Base-by-base conservation (phyloP, 2,888 invertebrate genomes). In the Tryphoninae sp. region DNA sequence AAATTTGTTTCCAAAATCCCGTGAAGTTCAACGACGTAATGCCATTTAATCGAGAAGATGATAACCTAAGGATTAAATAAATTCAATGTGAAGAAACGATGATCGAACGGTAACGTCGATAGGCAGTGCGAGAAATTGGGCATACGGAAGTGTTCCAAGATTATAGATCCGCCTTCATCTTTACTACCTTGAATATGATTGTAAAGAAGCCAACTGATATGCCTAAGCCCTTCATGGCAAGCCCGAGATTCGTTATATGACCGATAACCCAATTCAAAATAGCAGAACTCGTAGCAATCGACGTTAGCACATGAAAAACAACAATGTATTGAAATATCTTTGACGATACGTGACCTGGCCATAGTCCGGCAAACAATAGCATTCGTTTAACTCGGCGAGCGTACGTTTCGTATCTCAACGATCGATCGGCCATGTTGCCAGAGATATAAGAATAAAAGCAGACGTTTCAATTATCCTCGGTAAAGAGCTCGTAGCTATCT, bases 151-250 rank as follows among this genome's bases (percentile, higher is more conserved):
- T 6, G 3, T 33, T 49, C n/a, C n/a, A 1, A 49, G 13, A 8
- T 16, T 58, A 13, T 9, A 13, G 16, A 16, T 16, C n/a, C 6
- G 33, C 19, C n/a, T 33, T 33, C 13, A 13, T 40, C 13, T n/a
- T 13, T 13, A 19, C 33, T 78, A 84, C 84, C 80, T 82, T 80
- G 13, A 82, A 33, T 53, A 84, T 73, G 16, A 74, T 62, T 2
- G 73, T 76, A n/a, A 76, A 58, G 33, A 82, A 73, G 33, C 84
- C 69, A n/a, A 78, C 73, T 2, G 68, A 75, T 53, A 78, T 61
- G 8, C 82, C 76, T 59, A 84, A 42, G 7, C 81, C 81, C 53
- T 77, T 83, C 0, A 82, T 83, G 49, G 76, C 73, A 9, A 81
- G 61, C 11, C 62, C 49, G 8, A 84, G 59, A 51, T 75, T 80